These are phyloP conservation scores for Dendrolimus pini DNA, from an alignment of 2,888 invertebrate genomes.

Conservation along the genomic window DNA sequence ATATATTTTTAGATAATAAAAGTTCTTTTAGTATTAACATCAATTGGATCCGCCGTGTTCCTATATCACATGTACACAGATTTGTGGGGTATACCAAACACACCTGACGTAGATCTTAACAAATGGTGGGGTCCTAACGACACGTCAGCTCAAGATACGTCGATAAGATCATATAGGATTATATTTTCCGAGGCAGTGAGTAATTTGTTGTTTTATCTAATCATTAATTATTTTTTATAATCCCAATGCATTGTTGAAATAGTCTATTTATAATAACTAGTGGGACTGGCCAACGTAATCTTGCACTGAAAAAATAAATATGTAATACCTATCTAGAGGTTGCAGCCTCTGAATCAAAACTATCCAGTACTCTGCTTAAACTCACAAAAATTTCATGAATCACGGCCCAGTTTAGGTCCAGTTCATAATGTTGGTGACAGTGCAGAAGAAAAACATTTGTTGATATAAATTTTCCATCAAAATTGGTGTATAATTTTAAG, in stretches of 20 bases:
- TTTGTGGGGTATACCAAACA: conserved; percentile 32
- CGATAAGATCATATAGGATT: conserved; percentile 78
- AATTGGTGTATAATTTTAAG: too few relatives aligned
- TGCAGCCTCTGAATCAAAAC: too few relatives aligned
- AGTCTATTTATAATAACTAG: background rate
- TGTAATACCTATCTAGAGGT: background rate
- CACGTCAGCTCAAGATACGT: conserved; percentile 44
- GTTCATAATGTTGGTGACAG: too few relatives aligned
- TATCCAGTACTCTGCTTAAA: too few relatives aligned
- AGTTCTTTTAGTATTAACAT: conserved; percentile 10
- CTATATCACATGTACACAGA: conserved; percentile 26
- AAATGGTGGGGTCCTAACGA: conserved; percentile 50
- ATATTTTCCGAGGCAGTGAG: conserved; percentile 77
- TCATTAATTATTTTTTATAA: background rate
- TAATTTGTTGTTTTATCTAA: conserved; percentile 10
- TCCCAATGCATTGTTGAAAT: background rate
- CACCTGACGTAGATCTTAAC: conserved; percentile 44
- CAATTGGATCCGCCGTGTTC: conserved; percentile 13
- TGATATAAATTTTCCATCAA: too few relatives aligned
- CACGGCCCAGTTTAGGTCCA: too few relatives aligned
- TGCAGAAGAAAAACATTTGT: too few relatives aligned
- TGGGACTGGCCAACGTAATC: too few relatives aligned
- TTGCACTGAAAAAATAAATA: background rate
- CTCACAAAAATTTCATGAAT: too few relatives aligned
- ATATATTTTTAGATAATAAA: background rate